A percentile compares a stretch with the other conserved stretches of the same genome.
Evolutionary conservation across 1,140 invertebrate species (phyloP).

Genomic region (Bombus terrestris): DNA sequence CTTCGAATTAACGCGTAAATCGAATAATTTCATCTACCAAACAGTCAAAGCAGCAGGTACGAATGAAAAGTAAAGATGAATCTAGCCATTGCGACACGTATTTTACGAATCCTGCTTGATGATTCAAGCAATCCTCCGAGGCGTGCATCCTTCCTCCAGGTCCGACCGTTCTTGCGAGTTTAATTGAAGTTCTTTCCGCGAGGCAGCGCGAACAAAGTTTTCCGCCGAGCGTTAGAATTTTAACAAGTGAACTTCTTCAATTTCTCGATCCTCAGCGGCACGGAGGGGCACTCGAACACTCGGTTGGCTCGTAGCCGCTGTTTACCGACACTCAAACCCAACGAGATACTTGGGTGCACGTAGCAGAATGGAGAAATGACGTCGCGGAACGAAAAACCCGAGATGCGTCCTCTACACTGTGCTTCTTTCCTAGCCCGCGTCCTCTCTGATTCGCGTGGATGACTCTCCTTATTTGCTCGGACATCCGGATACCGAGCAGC

Average conservation of each 20-base stretch:
- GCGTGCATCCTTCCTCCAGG: neutral
- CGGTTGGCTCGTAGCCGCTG: conserved; percentile 20
- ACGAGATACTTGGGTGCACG: conserved; percentile 5
- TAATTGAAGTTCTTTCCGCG: conserved; percentile 48
- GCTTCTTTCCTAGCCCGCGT: neutral
- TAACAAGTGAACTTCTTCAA: conserved; percentile 57
- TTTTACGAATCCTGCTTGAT: neutral
- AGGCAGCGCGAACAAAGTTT: conserved; percentile 50
- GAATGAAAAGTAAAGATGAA: neutral
- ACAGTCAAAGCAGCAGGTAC: too few relatives aligned
- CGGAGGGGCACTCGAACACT: conserved; percentile 20
- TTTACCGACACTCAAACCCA: conserved; percentile 40
- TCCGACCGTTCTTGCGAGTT: conserved; percentile 29
- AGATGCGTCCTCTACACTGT: neutral
- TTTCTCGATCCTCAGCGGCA: conserved; percentile 40
- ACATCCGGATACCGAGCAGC: conserved; percentile 39
- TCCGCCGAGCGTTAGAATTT: conserved; percentile 57
- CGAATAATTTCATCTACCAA: neutral
- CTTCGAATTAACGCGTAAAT: neutral
- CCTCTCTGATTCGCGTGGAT: conserved; percentile 30
- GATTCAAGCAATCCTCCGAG: neutral
- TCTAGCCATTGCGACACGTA: neutral
- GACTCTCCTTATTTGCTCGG: conserved; percentile 57
- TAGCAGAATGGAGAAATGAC: too few relatives aligned
- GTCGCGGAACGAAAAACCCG: neutral